Percentiles rank a stretch among this genome's conserved stretches.
Evolutionary conservation across 2,797 vertebrate genomes (phyloP).

Genomic region (Gymnothorax reevesii): DNA sequence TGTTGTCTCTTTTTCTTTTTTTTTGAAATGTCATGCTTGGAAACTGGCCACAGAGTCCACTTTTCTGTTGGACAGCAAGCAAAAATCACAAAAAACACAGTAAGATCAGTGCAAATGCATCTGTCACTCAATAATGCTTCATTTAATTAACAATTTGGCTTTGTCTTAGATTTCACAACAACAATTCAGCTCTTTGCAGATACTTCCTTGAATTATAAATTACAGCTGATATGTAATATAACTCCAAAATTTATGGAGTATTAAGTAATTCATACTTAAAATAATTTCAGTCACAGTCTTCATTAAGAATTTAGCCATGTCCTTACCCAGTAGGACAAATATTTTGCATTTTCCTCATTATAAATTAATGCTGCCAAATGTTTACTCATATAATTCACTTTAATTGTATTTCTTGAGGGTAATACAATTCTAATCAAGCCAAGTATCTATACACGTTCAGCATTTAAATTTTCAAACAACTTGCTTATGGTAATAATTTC

Average conservation of each 20-base stretch:
- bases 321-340: background rate
- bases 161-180: background rate
- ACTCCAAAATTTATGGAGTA: too few species aligned
- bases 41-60: too few species aligned
- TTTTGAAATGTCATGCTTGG: too few species aligned
- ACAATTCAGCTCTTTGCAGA: background rate
- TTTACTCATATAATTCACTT: background rate
- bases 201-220: background rate
- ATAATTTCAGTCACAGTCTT: background rate
- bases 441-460: background rate
- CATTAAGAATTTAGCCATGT: background rate
- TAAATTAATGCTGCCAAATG: background rate
- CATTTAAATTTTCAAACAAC: too few species aligned
- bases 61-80: too few species aligned
- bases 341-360: background rate
- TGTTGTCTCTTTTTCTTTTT: too few species aligned
- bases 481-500: background rate
- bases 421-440: background rate
- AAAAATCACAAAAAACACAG: too few species aligned
- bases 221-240: too few species aligned
- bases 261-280: too few species aligned
- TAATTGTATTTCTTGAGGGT: background rate
- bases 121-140: too few species aligned
- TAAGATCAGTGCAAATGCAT: too few species aligned
- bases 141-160: background rate